Base-by-base conservation (phyloP, 2,888 invertebrate species). In the Ornithoptera alexandrae region DNA sequence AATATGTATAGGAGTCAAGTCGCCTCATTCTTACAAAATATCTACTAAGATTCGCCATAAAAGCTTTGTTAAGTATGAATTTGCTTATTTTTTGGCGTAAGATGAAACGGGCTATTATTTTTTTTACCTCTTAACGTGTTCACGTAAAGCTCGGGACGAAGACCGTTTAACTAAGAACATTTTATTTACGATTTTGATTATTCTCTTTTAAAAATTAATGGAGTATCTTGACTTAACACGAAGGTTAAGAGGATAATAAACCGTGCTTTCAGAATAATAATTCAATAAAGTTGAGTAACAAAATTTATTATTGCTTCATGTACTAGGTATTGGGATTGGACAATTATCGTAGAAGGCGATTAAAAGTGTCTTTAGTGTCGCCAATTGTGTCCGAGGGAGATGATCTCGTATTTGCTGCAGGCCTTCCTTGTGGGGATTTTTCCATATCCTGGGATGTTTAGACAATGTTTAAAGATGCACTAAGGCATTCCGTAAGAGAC, bases 51-150 rank as follows among this genome's bases (percentile, higher is more conserved):
- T 53, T 62, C 53, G 18, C 39, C 46, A 64, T 67, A 53, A 67
- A 70, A 71, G 70, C 74, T 72, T 67, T 72, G 72, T 73, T 72
- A 76, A 67, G 72, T 75, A 74, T 74, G 74, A 75, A 76, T 76
- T 77, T 72, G 72, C 71, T 72, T 75, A 76, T 77, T 77, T 75
- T 75, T 71, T 62, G 70, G 73, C 69, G 72, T 65, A 71, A 68
- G 70, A 70, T 62, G 66, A 70, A 74, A 73, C 74, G 72, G 73
- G 73, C 71, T 70, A 72, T 75, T 74, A 74, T 64, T 67, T 75
- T 8, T 77, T 75, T 76, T 72, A 73, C 71, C 69, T 73, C 71
- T 69, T 73, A 72, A 72, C 73, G 72, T 67, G 67, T 70, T 72
- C 66, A 62, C 62, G 66, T 69, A 72, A 73, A 75, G 74, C 74